A percentile compares a stretch with the other conserved stretches of the same genome.
Conservation (phyloP, 2,888 invertebrate species). For the Congeria kusceri region DNA sequence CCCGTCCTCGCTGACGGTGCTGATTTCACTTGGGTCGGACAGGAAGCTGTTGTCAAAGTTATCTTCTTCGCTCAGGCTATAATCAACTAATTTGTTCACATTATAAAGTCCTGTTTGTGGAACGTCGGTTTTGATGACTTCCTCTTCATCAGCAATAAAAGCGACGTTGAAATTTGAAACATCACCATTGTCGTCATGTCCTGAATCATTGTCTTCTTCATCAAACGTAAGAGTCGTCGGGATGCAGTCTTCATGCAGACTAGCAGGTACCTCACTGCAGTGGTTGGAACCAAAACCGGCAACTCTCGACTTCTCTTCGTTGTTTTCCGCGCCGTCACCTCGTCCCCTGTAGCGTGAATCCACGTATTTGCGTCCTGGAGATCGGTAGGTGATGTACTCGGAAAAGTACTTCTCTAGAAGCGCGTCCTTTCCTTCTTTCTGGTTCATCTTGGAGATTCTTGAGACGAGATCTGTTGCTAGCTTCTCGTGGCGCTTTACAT, state of each 20-base stretch:
- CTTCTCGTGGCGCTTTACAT: conserved; percentile 33
- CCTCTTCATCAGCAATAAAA: conserved; percentile 29
- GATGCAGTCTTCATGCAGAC: background rate
- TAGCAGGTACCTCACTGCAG: background rate
- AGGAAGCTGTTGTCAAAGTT: background rate
- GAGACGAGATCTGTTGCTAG: conserved; percentile 45
- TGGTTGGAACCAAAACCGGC: background rate
- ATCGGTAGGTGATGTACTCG: conserved; percentile 53
- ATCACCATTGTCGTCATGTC: conserved; percentile 43
- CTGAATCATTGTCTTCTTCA: conserved; percentile 50
- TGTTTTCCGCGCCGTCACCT: conserved; percentile 55
- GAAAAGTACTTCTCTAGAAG: conserved; percentile 55
- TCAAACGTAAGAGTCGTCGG: conserved; percentile 5
- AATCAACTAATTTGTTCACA: conserved; percentile 46
- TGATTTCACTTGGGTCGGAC: conserved; percentile 17
- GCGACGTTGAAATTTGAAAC: conserved; percentile 42
- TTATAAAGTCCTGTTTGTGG: background rate
- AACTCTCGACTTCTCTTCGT: background rate
- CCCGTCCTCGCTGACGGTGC: conserved; percentile 8
- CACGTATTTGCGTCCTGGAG: conserved; percentile 25
- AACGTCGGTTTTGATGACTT: background rate
- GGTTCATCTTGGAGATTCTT: conserved; percentile 39
- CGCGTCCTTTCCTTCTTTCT: conserved; percentile 54
- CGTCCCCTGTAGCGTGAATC: conserved; percentile 36
- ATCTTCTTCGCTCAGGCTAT: conserved; percentile 54